phyloP scores from a whole-genome alignment of 2,888 invertebrate species.

The Autographa gamma region DNA sequence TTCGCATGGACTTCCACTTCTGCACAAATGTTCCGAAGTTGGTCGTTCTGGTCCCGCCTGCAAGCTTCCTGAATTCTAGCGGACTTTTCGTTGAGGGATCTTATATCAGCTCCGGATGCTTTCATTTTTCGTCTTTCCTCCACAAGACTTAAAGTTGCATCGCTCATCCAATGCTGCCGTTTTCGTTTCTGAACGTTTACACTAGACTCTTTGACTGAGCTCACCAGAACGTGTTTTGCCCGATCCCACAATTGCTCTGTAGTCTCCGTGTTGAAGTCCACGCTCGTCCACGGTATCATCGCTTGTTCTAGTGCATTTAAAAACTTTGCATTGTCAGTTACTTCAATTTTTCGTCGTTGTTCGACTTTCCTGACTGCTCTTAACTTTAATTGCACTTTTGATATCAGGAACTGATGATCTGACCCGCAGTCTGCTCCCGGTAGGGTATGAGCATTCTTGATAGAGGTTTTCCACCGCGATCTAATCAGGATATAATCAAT shows the following conservation, averaged over 20 bases:
- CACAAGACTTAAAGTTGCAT: not conserved
- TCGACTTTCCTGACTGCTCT: not conserved
- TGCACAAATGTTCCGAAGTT: not conserved
- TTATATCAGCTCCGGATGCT: not conserved
- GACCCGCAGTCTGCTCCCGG: slow-evolving; percentile 28
- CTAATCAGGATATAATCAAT: slow-evolving; percentile 41
- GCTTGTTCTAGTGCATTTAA: no score
- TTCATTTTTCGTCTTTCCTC: not conserved
- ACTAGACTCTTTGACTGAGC: not conserved
- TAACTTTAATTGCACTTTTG: not conserved
- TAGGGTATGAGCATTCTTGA: slow-evolving; percentile 21
- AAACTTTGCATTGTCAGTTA: not conserved
- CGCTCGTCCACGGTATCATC: not conserved
- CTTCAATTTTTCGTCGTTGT: not conserved
- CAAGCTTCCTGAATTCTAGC: not conserved
- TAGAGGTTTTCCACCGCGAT: slow-evolving; percentile 27
- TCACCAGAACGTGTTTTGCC: not conserved
- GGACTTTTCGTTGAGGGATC: not conserved
- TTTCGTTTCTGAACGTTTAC: not conserved
- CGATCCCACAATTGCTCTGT: not conserved
- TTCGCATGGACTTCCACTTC: not conserved
- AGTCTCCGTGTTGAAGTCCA: not conserved
- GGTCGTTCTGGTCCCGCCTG: not conserved
- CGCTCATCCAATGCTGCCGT: not conserved
- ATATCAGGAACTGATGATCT: slow-evolving; percentile 21